A percentile compares a stretch with the other conserved stretches of the same genome.
Evolutionary conservation across 2,797 vertebrate genomes (phyloP).

Genomic region (Orestias chungarensis): DNA sequence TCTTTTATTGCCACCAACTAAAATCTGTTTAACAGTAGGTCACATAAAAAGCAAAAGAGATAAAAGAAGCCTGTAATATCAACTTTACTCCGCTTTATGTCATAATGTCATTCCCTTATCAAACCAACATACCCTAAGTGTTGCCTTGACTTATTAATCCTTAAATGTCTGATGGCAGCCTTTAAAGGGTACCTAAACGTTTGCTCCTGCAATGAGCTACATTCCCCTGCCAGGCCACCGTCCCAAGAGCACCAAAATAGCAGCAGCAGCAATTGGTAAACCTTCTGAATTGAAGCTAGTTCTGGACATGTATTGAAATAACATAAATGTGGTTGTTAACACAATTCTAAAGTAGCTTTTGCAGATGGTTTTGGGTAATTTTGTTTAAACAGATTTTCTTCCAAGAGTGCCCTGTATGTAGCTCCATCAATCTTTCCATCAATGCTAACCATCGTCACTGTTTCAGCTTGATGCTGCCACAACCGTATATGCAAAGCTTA

Average conservation of each 20-base stretch:
- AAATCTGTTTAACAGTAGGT: not conserved
- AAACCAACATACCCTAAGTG: too few relatives aligned
- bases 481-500: not conserved
- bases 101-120: too few relatives aligned
- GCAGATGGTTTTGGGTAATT: not conserved
- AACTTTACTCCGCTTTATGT: too few relatives aligned
- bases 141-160: too few relatives aligned
- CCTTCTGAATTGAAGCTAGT: not conserved
- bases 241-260: too few relatives aligned
- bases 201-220: too few relatives aligned
- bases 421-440: not conserved
- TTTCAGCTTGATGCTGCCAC: not conserved
- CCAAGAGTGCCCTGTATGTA: not conserved
- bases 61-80: too few relatives aligned
- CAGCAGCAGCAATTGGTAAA: too few relatives aligned
- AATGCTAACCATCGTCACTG: not conserved
- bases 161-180: too few relatives aligned
- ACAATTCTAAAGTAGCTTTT: not conserved
- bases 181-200: too few relatives aligned
- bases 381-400: not conserved
- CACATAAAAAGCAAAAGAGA: not conserved
- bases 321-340: not conserved
- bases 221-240: too few relatives aligned
- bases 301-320: not conserved
- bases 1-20: constrained; percentile 11